Conservation (phyloP, 2,888 invertebrate species). For the Hirtodrosophila duncani region DNA sequence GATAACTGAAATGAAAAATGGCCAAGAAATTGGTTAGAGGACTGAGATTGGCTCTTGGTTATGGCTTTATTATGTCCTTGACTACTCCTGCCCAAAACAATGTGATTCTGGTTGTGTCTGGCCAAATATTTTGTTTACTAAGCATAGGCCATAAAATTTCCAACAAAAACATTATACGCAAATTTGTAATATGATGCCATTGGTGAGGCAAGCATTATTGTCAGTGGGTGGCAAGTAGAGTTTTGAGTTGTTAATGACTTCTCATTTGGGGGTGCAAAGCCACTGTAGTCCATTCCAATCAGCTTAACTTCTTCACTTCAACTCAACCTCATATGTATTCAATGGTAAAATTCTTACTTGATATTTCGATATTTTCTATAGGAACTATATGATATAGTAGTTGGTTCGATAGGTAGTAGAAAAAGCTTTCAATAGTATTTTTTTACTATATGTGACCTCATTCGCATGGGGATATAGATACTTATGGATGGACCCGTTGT, state of each 20-base stretch:
- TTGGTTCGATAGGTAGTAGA: too few relatives aligned
- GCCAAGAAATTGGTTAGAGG: conserved; percentile 11
- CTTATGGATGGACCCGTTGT: too few relatives aligned
- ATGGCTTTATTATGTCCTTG: conserved; percentile 26
- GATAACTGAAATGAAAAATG: conserved; percentile 80
- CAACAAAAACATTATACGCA: conserved; percentile 26
- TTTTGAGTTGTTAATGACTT: not conserved
- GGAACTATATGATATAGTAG: too few relatives aligned
- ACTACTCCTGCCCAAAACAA: conserved; percentile 45
- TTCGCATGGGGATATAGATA: too few relatives aligned
- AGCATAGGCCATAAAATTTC: conserved; percentile 49
- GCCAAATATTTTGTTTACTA: conserved; percentile 38
- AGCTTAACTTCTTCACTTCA: too few relatives aligned
- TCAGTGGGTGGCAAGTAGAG: conserved; percentile 18
- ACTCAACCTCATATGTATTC: too few relatives aligned
- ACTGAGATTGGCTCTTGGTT: not conserved
- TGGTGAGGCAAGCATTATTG: conserved; percentile 15
- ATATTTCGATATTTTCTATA: too few relatives aligned
- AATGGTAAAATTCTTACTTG: too few relatives aligned
- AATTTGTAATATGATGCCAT: conserved; percentile 31
- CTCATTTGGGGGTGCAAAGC: too few relatives aligned
- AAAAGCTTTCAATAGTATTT: too few relatives aligned
- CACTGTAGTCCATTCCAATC: too few relatives aligned
- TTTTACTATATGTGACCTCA: too few relatives aligned
- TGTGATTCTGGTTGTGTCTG: conserved; percentile 31